Evolutionary conservation across 2,113 vertebrate species (phyloP).

Genomic region (Proterorhinus semilunaris): DNA sequence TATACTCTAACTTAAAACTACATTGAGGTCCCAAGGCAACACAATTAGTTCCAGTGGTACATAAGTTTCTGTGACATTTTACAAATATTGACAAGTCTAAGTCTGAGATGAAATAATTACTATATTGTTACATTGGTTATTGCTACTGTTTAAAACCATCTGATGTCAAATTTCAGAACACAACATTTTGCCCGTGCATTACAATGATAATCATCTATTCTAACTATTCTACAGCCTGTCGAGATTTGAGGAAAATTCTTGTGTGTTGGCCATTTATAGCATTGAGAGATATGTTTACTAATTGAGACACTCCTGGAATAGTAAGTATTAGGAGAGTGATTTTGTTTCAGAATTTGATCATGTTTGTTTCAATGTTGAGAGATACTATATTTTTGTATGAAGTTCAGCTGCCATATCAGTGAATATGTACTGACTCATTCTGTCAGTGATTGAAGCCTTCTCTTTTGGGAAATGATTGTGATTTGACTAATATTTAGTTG

Average conservation of each 20-base stretch:
- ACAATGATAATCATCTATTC: neutral
- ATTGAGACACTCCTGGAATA: neutral
- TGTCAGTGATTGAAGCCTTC: slow-evolving; percentile 52
- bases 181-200: neutral
- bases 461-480: slow-evolving; percentile 62
- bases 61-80: too few species aligned
- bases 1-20: neutral
- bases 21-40: too few species aligned
- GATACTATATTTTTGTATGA: slow-evolving; percentile 73
- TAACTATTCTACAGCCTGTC: neutral
- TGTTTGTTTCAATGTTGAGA: slow-evolving; percentile 51
- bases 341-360: slow-evolving; percentile 25
- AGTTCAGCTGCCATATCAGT: slow-evolving; percentile 79
- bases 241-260: neutral
- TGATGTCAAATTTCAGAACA: neutral
- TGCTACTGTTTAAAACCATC: neutral
- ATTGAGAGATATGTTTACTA: neutral
- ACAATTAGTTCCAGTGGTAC: too few species aligned
- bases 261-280: neutral
- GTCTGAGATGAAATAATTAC: neutral
- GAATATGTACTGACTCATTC: slow-evolving; percentile 79
- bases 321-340: neutral
- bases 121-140: neutral
- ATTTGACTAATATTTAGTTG: slow-evolving; percentile 83
- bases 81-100: too few species aligned